Percentiles rank a stretch among this genome's conserved stretches.
These are phyloP conservation scores for Aphis gossypii DNA, from an alignment of 1,140 invertebrate species.

Conservation along the genomic window DNA sequence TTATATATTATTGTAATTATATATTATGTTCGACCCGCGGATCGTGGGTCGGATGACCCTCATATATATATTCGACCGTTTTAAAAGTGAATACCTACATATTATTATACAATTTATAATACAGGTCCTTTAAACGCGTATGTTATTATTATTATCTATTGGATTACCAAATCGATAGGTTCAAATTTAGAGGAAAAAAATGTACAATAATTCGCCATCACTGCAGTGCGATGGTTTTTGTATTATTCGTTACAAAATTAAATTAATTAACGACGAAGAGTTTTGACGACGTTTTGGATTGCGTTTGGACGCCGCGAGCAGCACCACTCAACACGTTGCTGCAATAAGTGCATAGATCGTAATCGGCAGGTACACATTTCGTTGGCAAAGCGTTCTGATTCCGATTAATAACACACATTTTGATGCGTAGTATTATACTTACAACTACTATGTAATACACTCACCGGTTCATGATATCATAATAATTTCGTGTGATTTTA, in stretches of 20 bases:
- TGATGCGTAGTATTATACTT: not conserved
- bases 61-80: not conserved
- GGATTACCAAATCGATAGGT: not conserved
- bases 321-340: not conserved
- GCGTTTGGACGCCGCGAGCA: not conserved
- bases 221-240: not conserved
- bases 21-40: too few species aligned
- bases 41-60: not conserved
- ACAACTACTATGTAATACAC: not conserved
- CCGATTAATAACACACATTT: not conserved
- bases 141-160: not conserved
- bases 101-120: not conserved
- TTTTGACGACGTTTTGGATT: not conserved
- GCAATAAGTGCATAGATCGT: not conserved
- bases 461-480: not conserved
- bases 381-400: not conserved
- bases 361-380: not conserved
- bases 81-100: not conserved
- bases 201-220: not conserved
- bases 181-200: not conserved
- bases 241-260: not conserved
- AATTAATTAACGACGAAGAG: not conserved
- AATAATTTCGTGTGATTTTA: not conserved
- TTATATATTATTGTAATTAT: conserved; percentile 1
- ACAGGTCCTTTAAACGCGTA: not conserved